Conservation (phyloP, 2,797 vertebrate species). For the Sciaenops ocellatus region DNA sequence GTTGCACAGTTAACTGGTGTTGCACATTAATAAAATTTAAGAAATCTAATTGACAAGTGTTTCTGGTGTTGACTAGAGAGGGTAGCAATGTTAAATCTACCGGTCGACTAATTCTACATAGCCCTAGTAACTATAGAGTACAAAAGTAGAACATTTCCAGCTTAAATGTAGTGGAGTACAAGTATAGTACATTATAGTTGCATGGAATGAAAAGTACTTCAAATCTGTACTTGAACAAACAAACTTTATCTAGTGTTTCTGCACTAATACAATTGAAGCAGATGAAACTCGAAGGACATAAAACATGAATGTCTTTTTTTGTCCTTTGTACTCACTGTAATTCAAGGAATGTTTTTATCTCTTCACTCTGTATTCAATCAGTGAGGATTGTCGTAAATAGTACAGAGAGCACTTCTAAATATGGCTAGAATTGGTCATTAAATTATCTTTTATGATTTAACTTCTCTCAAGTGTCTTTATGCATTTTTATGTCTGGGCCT, state of each 20-base stretch:
- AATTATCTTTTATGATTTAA: conserved; percentile 57
- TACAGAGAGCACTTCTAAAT: conserved; percentile 16
- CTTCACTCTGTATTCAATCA: not conserved
- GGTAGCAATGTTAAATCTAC: no score
- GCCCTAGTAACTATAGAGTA: not conserved
- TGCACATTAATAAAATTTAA: no score
- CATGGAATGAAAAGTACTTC: not conserved
- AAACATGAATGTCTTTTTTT: not conserved
- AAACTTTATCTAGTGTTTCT: not conserved
- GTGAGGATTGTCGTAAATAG: not conserved
- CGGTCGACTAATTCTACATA: no score
- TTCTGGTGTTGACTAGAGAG: no score
- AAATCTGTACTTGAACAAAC: not conserved
- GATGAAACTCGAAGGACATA: not conserved
- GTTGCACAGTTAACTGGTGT: no score
- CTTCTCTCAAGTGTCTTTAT: conserved; percentile 31
- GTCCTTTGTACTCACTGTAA: not conserved
- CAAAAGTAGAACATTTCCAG: not conserved
- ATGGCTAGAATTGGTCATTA: conserved; percentile 20
- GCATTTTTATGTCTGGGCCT: conserved; percentile 36
- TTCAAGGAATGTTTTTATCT: not conserved
- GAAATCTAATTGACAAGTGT: no score
- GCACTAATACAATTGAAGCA: not conserved
- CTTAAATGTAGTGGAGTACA: not conserved
- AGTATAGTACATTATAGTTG: not conserved